phyloP scores from a whole-genome alignment of 2,888 invertebrate species.

The Rhagium mordax region DNA sequence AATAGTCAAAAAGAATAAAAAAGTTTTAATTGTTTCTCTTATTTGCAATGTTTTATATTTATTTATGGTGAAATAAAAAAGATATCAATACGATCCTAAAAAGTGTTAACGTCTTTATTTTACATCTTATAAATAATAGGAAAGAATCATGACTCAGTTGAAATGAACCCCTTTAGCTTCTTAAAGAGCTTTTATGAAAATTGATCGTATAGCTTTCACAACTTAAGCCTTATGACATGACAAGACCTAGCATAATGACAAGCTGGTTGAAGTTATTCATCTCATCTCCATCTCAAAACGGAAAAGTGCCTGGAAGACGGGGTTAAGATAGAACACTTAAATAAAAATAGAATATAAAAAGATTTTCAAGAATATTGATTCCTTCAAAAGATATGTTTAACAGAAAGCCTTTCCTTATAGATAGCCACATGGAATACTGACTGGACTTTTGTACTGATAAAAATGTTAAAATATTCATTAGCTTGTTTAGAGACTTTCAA shows the following conservation, averaged over 20 bases:
- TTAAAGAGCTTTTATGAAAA: constrained; percentile 10
- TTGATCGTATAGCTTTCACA: constrained; percentile 8
- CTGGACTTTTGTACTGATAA: background rate
- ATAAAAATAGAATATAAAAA: background rate
- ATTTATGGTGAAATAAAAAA: no score
- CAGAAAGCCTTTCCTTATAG: background rate
- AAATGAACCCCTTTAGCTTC: constrained; percentile 1
- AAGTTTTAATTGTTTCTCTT: no score
- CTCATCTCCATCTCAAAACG: constrained; percentile 10
- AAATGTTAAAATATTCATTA: background rate
- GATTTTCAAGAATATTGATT: background rate
- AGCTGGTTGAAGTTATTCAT: constrained; percentile 5
- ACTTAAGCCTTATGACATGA: constrained; percentile 2
- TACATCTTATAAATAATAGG: background rate
- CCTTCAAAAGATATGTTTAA: background rate
- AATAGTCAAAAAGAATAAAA: no score
- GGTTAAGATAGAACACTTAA: background rate
- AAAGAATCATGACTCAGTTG: background rate
- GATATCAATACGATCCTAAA: no score
- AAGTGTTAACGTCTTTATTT: no score
- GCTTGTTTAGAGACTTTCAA: background rate
- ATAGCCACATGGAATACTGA: background rate
- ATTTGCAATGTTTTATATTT: no score
- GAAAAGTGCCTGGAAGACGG: background rate
- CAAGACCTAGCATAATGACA: constrained; percentile 5